A percentile compares a stretch with the other conserved stretches of the same genome.
phyloP scores from a whole-genome alignment of 2,888 invertebrate genomes.

The Fragum fragum region DNA sequence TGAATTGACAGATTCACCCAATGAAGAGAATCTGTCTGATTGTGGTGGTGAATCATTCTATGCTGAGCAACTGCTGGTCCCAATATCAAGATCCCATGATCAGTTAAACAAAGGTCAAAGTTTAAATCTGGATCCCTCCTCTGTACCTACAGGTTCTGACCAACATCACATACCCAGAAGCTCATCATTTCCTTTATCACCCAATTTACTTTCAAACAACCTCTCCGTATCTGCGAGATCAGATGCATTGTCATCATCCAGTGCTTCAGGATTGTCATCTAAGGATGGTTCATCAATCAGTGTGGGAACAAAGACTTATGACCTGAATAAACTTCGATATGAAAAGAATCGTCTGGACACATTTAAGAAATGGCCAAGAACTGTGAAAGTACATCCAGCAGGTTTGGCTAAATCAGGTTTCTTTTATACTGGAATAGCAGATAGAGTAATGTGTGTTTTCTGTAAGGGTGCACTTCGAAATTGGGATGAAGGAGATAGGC shows the following conservation, averaged over 20 bases:
- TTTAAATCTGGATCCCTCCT: not conserved
- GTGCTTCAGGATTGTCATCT: not conserved
- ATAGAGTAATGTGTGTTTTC: slow-evolving; percentile 96
- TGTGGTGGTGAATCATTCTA: not conserved
- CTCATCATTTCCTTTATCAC: slow-evolving; percentile 10
- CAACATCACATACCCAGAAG: not conserved
- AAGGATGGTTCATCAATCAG: not conserved
- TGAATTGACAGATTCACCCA: not conserved
- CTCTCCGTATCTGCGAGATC: not conserved
- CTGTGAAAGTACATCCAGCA: slow-evolving; percentile 63
- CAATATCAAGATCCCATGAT: slow-evolving; percentile 12
- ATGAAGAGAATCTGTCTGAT: not conserved
- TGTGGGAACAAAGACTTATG: slow-evolving; percentile 4
- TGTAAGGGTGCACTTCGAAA: slow-evolving; percentile 97
- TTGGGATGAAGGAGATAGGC: slow-evolving; percentile 96
- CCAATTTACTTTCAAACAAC: not conserved
- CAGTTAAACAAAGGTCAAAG: not conserved
- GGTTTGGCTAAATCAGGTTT: slow-evolving; percentile 96
- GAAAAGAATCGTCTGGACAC: slow-evolving; percentile 75
- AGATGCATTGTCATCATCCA: too few species aligned
- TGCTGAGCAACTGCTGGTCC: not conserved
- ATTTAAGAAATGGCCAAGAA: slow-evolving; percentile 72
- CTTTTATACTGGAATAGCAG: slow-evolving; percentile 92
- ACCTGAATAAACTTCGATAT: slow-evolving; percentile 54
- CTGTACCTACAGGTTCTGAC: not conserved